Percentiles rank a stretch among this genome's conserved stretches.
These are phyloP conservation scores for Noturus placidus DNA, from an alignment of 2,113 vertebrate genomes.

Conservation along the genomic window DNA sequence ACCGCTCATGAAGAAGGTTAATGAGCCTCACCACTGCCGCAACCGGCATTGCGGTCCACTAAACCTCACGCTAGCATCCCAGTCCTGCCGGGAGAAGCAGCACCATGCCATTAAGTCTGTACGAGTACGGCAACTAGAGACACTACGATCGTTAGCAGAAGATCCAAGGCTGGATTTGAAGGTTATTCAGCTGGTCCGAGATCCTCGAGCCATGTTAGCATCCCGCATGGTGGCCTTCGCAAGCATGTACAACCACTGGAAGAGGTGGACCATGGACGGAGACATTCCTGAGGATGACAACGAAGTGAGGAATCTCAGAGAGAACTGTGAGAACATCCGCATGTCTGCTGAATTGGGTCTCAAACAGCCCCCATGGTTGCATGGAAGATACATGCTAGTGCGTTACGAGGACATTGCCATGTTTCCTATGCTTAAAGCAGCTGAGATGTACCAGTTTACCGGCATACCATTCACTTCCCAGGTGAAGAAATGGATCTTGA, in stretches of 20 bases:
- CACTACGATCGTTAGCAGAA: constrained; percentile 84
- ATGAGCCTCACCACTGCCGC: constrained; percentile 88
- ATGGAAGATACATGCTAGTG: constrained; percentile 89
- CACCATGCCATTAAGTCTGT: constrained; percentile 90
- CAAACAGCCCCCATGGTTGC: constrained; percentile 83
- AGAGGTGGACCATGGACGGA: constrained; percentile 80
- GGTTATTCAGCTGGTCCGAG: constrained; percentile 93
- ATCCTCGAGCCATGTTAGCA: constrained; percentile 90
- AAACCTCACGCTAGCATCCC: constrained; percentile 84
- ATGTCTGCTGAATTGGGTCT: constrained; percentile 85
- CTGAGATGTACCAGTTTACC: constrained; percentile 88
- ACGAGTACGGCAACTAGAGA: constrained; percentile 89
- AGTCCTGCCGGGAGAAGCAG: constrained; percentile 83
- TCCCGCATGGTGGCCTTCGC: constrained; percentile 95
- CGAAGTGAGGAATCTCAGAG: constrained; percentile 84
- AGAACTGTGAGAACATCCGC: constrained; percentile 90
- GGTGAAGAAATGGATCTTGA: constrained; percentile 89
- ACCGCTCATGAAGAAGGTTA: constrained; percentile 81
- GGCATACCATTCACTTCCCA: constrained; percentile 84
- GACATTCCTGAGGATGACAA: constrained; percentile 77
- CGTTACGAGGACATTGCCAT: constrained; percentile 93
- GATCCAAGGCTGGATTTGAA: constrained; percentile 86
- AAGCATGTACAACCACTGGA: constrained; percentile 88
- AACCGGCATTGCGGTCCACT: constrained; percentile 86
- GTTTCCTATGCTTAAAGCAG: constrained; percentile 84